Evolutionary conservation across 2,888 invertebrate species (phyloP).

Genomic region (Eristalis pertinax): DNA sequence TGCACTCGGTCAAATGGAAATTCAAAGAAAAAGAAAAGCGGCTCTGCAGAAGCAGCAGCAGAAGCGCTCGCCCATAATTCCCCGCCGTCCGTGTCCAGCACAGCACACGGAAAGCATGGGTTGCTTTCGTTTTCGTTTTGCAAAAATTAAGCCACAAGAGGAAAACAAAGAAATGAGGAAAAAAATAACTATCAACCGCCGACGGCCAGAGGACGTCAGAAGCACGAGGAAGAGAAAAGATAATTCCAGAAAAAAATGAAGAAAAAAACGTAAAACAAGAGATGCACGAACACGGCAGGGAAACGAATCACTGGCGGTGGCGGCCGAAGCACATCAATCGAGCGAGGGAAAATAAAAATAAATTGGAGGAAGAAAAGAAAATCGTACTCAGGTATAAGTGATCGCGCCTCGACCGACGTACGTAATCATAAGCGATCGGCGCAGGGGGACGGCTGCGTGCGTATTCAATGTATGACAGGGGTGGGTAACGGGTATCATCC

Average conservation of each 20-base stretch:
- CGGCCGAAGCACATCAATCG: constrained; percentile 39
- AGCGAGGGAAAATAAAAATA: constrained; percentile 34
- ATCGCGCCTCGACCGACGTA: neutral
- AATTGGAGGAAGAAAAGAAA: constrained; percentile 22
- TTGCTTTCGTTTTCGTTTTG: constrained; percentile 49
- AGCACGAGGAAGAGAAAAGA: constrained; percentile 10
- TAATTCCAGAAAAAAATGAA: neutral
- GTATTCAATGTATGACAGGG: neutral
- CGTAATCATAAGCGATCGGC: constrained; percentile 12
- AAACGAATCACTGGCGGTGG: neutral
- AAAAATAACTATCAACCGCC: neutral
- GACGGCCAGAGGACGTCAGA: neutral
- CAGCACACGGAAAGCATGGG: neutral
- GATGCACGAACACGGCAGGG: neutral
- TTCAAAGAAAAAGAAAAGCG: constrained; percentile 15
- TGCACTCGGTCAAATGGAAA: constrained; percentile 56
- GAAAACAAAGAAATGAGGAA: neutral
- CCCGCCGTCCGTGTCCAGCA: neutral
- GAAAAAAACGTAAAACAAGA: constrained; percentile 1
- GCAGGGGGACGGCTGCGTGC: neutral
- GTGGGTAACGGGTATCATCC: neutral
- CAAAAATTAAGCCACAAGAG: constrained; percentile 30
- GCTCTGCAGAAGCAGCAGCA: neutral
- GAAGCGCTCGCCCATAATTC: constrained; percentile 32
- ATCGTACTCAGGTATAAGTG: constrained; percentile 25